Percentiles rank a stretch among this genome's conserved stretches.
phyloP scores from a whole-genome alignment of 2,797 vertebrate species.

The Chiloscyllium punctatum region DNA sequence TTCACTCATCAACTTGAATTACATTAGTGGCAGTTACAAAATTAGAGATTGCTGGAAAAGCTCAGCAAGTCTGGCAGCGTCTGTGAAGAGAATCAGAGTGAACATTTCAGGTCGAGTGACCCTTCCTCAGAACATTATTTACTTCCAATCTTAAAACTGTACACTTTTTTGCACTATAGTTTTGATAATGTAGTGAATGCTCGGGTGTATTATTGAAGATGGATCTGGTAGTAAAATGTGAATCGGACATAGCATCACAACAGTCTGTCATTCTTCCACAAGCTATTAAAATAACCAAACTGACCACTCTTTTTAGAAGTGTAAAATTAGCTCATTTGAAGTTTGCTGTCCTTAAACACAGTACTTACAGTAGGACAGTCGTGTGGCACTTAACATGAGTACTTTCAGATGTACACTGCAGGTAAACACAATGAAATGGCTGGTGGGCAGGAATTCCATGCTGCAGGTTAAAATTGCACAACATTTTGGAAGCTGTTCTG shows the following conservation, averaged over 20 bases:
- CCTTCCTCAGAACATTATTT: neutral
- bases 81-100: no score
- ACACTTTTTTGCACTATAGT: neutral
- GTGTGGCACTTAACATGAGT: neutral
- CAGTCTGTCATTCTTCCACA: neutral
- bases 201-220: neutral
- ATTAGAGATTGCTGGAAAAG: no score
- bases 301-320: neutral
- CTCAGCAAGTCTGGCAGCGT: no score
- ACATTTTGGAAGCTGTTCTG: no score
- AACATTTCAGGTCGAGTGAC: no score
- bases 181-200: neutral
- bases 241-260: neutral
- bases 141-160: neutral
- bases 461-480: no score
- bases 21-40: neutral
- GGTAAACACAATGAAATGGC: no score
- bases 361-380: neutral
- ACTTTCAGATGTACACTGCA: neutral
- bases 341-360: neutral
- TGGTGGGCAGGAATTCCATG: no score
- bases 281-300: neutral
- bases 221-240: neutral
- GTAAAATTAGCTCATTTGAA: neutral
- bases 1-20: conserved; percentile 4